Evolutionary conservation across 2,113 vertebrate genomes (phyloP).

Genomic region (Neofelis nebulosa): DNA sequence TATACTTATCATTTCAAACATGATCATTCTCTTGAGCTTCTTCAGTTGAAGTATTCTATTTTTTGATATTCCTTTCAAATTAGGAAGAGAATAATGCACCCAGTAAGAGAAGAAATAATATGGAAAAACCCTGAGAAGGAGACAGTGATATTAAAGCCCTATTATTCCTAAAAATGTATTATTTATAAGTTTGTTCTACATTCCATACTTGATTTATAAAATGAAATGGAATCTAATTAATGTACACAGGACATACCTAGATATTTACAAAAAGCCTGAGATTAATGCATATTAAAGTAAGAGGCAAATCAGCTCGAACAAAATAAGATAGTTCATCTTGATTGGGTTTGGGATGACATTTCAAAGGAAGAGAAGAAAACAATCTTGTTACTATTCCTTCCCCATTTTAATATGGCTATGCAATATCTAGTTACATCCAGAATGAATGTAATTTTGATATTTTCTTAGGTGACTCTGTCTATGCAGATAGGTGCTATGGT

Average conservation of each 20-base stretch:
- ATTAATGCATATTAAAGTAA: neutral
- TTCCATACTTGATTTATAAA: neutral
- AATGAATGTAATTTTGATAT: neutral
- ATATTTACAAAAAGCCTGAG: neutral
- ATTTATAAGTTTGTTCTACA: conserved; percentile 52
- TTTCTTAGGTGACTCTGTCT: neutral
- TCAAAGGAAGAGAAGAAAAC: neutral
- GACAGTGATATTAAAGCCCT: conserved; percentile 27
- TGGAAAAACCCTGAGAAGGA: neutral
- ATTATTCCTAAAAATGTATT: conserved; percentile 57
- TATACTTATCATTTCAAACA: neutral
- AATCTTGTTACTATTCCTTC: neutral
- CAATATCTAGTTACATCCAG: neutral
- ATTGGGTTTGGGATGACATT: neutral
- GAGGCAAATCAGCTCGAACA: neutral
- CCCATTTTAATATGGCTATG: neutral
- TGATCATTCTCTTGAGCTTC: neutral
- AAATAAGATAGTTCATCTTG: neutral
- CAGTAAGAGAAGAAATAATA: neutral
- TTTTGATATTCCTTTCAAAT: neutral
- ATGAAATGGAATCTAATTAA: neutral
- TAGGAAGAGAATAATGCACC: neutral
- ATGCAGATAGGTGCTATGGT: neutral
- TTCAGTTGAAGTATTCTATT: neutral
- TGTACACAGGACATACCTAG: neutral